These are phyloP conservation scores for Coecobrya sp. DNA, from an alignment of 2,888 invertebrate species.

Conservation along the genomic window DNA sequence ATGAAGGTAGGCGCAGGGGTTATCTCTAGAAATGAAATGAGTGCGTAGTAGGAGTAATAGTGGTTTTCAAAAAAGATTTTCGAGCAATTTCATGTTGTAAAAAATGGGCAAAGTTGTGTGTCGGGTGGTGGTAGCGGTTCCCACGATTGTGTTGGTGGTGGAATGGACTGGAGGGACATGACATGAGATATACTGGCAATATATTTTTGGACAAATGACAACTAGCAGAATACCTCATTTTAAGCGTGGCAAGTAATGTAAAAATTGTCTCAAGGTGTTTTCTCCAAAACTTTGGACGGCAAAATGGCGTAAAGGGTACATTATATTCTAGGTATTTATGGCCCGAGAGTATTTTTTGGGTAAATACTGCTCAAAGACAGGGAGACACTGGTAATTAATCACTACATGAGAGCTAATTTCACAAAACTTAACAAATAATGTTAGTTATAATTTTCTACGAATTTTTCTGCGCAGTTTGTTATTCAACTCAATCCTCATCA, in stretches of 20 bases:
- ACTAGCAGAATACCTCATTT: not conserved
- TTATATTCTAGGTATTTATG: no score
- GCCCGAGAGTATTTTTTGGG: not conserved
- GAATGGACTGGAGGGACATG: constrained; percentile 24
- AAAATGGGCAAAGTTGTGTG: constrained; percentile 74
- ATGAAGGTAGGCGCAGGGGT: constrained; percentile 51
- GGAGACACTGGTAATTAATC: not conserved
- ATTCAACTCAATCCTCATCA: no score
- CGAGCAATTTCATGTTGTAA: constrained; percentile 62
- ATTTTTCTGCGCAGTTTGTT: no score
- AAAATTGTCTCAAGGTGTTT: constrained; percentile 39
- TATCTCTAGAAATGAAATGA: constrained; percentile 3
- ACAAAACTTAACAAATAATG: not conserved
- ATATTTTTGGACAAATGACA: constrained; percentile 48
- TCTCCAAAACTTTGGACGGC: not conserved
- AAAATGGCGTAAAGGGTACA: not conserved
- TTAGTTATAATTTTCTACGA: not conserved
- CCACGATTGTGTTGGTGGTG: constrained; percentile 54
- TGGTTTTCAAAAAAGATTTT: constrained; percentile 59
- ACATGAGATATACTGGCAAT: constrained; percentile 5
- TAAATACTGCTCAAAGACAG: not conserved
- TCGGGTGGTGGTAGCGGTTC: constrained; percentile 62
- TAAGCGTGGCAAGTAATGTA: constrained; percentile 11
- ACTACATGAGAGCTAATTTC: not conserved
- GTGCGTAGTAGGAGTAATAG: constrained; percentile 11